Base-by-base conservation (phyloP, 2,797 vertebrate species). In the Propithecus perrieri region DNA sequence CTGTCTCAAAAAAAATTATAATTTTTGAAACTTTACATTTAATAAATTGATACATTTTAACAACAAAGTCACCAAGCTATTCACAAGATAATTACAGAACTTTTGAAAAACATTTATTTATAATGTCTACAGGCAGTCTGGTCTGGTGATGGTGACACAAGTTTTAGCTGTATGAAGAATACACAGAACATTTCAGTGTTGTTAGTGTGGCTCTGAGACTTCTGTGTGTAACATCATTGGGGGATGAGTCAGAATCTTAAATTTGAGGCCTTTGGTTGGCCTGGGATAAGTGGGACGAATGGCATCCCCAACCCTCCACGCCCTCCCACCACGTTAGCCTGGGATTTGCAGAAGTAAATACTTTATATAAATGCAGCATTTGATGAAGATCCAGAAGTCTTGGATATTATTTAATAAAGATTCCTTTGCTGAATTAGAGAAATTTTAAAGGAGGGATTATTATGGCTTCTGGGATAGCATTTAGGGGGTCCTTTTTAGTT, bases 61-160 rank as follows among this genome's bases (percentile, higher is more conserved):
- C 30, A 83, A 41, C 57, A 75, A 97, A 95, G 26, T 53, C 13
- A 93, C 46, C 55, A 50, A 91, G 71, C n/a, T 95, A 91, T 78
- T 95, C 28, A 69, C 28, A 94, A 79, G 63, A 55, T 43, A 93
- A 95, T 94, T 72, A 84, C 1, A 93, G 74, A 28, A 89, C 55
- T 83, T 94, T 85, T 55, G 43, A 78, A 94, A 97, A 79, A 55
- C 38, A 69, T 86, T 65, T 81, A 78, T 61, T 75, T 22, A 41
- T 48, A 61, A 28, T 22, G 53, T 50, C 22, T n/a, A 8, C 0
- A 57, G 41, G 72, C 75, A 28, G 72, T 24, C 83, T 48, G 22
- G 71, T 57, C 8, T 78, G 53, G 59, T 53, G 55, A 38, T 13
- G 5, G 63, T 71, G 81, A 85, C 9, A 33, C 7, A 55, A 11